Evolutionary conservation across 1,140 invertebrate genomes (phyloP).

Genomic region (Aphaenogaster floridana): DNA sequence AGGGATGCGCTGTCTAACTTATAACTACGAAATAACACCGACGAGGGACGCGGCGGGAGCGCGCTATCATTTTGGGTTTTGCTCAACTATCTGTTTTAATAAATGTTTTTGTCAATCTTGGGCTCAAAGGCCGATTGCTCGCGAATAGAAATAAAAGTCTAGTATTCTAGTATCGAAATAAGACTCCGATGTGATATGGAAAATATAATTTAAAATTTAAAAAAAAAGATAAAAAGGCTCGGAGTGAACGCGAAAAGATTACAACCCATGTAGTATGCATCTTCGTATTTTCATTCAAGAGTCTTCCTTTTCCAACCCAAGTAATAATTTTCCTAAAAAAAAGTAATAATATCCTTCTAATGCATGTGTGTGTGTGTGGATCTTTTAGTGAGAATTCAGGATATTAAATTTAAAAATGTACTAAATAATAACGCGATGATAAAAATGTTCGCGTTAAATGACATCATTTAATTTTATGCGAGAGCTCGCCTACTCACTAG

Average conservation of each 20-base stretch:
- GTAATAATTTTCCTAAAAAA: no score
- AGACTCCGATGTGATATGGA: background rate
- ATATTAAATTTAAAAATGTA: constrained; percentile 1
- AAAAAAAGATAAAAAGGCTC: no score
- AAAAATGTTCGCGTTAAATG: background rate
- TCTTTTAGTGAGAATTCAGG: background rate
- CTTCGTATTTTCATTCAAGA: no score
- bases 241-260: no score
- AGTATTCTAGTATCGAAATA: background rate
- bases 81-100: constrained; percentile 37
- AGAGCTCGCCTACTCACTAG: background rate
- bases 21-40: constrained; percentile 51
- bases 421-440: background rate
- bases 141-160: background rate
- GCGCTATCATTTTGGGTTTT: constrained; percentile 53
- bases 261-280: no score
- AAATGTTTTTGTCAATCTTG: constrained; percentile 46
- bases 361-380: no score
- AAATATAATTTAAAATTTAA: background rate
- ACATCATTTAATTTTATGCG: constrained; percentile 2
- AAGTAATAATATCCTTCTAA: no score
- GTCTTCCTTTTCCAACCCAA: no score
- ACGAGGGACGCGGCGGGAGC: constrained; percentile 24
- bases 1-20: constrained; percentile 56
- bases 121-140: background rate